Percentiles rank a stretch among this genome's conserved stretches.
phyloP scores from a whole-genome alignment of 1,140 invertebrate genomes.

The Centruroides sculpturatus region DNA sequence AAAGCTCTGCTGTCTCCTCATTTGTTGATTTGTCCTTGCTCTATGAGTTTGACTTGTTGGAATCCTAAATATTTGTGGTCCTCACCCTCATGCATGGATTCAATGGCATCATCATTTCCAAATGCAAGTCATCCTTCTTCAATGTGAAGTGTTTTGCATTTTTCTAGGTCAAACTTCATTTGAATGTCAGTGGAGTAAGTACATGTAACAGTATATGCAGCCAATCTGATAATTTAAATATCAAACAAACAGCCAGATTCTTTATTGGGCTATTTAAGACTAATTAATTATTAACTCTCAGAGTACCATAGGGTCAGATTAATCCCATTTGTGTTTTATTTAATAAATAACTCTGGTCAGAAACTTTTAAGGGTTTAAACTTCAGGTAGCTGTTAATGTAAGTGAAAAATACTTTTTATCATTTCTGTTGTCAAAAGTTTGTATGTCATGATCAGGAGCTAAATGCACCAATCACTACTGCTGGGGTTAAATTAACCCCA shows the following conservation, averaged over 20 bases:
- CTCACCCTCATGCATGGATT: not conserved
- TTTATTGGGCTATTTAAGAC: too few species aligned
- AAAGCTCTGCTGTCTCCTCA: not conserved
- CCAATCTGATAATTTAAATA: not conserved
- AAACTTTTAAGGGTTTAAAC: constrained; percentile 2
- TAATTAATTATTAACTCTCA: not conserved
- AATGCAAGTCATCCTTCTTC: not conserved
- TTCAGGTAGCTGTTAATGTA: not conserved
- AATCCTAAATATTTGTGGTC: too few species aligned
- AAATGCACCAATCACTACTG: too few species aligned
- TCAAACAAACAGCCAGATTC: too few species aligned
- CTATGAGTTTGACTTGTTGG: too few species aligned
- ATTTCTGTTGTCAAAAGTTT: too few species aligned
- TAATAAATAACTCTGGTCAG: not conserved
- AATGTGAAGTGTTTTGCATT: too few species aligned
- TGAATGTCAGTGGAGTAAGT: too few species aligned
- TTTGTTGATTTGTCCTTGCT: not conserved
- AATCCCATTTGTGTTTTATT: not conserved
- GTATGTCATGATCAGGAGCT: too few species aligned
- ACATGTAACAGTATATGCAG: not conserved
- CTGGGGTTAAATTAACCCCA: too few species aligned
- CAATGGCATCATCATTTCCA: not conserved
- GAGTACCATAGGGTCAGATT: not conserved
- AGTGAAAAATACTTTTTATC: too few species aligned
- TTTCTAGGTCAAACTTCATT: too few species aligned